A percentile compares a stretch with the other conserved stretches of the same genome.
Evolutionary conservation across 2,888 invertebrate genomes (phyloP).

Genomic region (Temnothorax unifasciatus): DNA sequence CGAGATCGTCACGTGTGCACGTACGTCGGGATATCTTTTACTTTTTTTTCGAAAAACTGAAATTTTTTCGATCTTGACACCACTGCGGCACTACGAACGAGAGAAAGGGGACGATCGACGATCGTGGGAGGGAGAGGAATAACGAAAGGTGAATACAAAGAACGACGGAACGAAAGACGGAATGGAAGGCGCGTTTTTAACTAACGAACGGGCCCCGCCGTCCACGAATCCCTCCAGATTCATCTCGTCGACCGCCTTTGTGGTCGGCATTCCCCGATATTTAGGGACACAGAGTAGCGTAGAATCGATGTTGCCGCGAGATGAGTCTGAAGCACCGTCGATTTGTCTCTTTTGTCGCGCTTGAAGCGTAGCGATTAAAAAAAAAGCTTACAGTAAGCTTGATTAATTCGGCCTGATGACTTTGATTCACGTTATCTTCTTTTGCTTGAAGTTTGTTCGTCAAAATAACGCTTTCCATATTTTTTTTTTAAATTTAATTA

Average conservation of each 20-base stretch:
- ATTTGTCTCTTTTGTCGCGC: background rate
- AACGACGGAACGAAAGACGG: slow-evolving; percentile 9
- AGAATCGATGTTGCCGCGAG: too few species aligned
- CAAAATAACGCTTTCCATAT: background rate
- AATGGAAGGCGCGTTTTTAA: slow-evolving; percentile 30
- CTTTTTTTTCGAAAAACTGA: background rate
- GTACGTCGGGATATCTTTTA: too few species aligned
- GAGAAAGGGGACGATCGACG: background rate
- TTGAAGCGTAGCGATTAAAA: background rate
- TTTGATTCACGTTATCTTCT: background rate
- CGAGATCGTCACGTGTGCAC: too few species aligned
- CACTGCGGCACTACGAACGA: slow-evolving; percentile 1
- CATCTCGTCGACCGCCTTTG: background rate
- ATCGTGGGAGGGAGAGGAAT: background rate
- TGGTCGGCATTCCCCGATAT: background rate
- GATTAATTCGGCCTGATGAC: background rate
- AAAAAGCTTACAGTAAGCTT: background rate
- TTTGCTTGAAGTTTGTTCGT: background rate
- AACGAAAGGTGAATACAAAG: slow-evolving; percentile 3
- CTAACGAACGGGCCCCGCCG: slow-evolving; percentile 12
- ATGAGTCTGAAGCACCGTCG: background rate
- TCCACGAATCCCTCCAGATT: slow-evolving; percentile 10
- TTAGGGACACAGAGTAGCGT: background rate
- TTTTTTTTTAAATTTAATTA: background rate
- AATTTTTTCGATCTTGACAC: background rate